A percentile compares a stretch with the other conserved stretches of the same genome.
Conservation (phyloP, 1,140 invertebrate genomes). For the Ceratitis capitata region DNA sequence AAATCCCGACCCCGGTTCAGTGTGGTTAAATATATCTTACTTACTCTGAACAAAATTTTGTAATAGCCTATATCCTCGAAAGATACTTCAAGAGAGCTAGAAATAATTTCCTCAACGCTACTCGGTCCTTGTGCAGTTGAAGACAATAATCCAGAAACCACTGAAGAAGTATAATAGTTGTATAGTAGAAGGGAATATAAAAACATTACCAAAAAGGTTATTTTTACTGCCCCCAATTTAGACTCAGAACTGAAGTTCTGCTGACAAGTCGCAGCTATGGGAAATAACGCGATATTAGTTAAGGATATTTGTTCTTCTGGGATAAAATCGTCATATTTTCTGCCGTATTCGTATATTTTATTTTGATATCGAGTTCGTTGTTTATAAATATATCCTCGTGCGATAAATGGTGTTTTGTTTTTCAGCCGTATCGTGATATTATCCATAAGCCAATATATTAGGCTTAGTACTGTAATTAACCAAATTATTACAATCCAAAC, state of each 20-base stretch:
- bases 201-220: conserved; percentile 54
- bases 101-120: conserved; percentile 53
- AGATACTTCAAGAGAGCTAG: conserved; percentile 55
- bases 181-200: conserved; percentile 61
- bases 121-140: conserved; percentile 54
- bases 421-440: background rate
- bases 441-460: conserved; percentile 52
- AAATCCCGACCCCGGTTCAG: too few species aligned
- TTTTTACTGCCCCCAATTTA: conserved; percentile 49
- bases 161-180: conserved; percentile 62
- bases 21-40: background rate
- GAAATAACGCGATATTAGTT: conserved; percentile 31
- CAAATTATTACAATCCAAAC: conserved; percentile 52
- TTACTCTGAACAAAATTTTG: conserved; percentile 59
- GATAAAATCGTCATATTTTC: background rate
- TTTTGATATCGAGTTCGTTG: background rate
- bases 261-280: conserved; percentile 57
- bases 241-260: conserved; percentile 57
- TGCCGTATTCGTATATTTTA: background rate
- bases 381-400: background rate
- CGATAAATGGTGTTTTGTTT: background rate
- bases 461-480: conserved; percentile 46
- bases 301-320: background rate
- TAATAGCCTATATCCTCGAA: conserved; percentile 64
- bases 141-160: conserved; percentile 60